Conservation (phyloP, 1,140 invertebrate species). For the Drosophila pachea region DNA sequence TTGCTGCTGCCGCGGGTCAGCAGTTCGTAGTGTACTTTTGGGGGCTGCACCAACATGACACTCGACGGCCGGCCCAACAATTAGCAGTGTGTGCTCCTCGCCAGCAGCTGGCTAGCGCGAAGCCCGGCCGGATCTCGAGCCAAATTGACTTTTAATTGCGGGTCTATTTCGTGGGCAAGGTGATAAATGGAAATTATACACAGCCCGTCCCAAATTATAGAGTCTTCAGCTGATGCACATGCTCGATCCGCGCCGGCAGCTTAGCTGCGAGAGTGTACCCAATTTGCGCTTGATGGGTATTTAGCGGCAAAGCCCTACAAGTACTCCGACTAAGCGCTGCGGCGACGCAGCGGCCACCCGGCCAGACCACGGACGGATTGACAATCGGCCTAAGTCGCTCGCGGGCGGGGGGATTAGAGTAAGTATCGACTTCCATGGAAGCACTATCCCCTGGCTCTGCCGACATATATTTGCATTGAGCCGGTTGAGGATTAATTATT, state of each 20-base stretch:
- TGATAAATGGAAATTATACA: constrained; percentile 60
- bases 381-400: constrained; percentile 36
- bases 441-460: too few relatives aligned
- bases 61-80: constrained; percentile 57
- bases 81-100: constrained; percentile 67
- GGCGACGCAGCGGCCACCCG: constrained; percentile 12
- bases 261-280: constrained; percentile 36
- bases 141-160: constrained; percentile 73
- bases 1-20: constrained; percentile 26
- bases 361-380: constrained; percentile 22
- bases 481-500: too few relatives aligned
- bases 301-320: constrained; percentile 69
- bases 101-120: constrained; percentile 52
- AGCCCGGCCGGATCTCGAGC: constrained; percentile 45
- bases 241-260: constrained; percentile 22
- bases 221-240: constrained; percentile 33
- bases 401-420: constrained; percentile 2
- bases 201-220: constrained; percentile 51
- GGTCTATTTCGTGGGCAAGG: constrained; percentile 48
- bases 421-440: too few relatives aligned
- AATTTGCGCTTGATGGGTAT: constrained; percentile 58
- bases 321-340: constrained; percentile 38
- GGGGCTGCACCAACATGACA: constrained; percentile 31
- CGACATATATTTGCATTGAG: too few relatives aligned
- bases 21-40: constrained; percentile 12